A percentile compares a stretch with the other conserved stretches of the same genome.
phyloP scores from a whole-genome alignment of 92 coral and sea anemone genomes.

The Paragorgia papillata region DNA sequence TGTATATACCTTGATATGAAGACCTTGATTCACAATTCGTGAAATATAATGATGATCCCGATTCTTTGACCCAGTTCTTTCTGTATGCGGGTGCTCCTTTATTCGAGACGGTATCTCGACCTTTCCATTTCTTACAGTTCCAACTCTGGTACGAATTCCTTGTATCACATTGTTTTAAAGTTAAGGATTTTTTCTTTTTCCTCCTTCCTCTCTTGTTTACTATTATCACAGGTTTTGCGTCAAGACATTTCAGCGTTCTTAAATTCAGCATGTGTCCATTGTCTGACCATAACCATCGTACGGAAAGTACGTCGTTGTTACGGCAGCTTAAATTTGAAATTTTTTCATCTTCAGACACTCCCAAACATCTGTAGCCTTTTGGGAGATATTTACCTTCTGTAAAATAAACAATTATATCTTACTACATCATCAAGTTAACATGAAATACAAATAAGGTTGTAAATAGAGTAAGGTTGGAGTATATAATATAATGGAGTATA shows the following conservation, averaged over 20 bases:
- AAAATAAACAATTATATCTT: neutral
- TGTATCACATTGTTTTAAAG: neutral
- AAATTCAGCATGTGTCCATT: constrained; percentile 2
- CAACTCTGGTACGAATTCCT: neutral
- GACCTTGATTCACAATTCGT: neutral
- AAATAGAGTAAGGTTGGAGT: no score
- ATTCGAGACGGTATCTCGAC: no score
- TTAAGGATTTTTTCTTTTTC: neutral
- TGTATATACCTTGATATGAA: constrained; percentile 20
- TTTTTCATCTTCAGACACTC: neutral
- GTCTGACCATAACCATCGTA: constrained; percentile 2
- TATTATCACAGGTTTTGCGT: neutral
- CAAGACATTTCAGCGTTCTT: constrained; percentile 17
- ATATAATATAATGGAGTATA: no score
- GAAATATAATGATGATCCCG: neutral
- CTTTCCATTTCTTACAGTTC: neutral
- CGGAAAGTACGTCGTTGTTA: neutral
- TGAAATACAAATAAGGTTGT: no score
- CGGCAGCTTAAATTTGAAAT: neutral
- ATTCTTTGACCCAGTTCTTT: no score
- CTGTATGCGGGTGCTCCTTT: neutral
- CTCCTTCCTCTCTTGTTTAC: neutral
- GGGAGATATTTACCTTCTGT: constrained; percentile 11
- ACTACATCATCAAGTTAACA: no score
- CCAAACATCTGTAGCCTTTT: neutral